Conservation (phyloP, 2,113 vertebrate genomes). For the Malurus elegans region DNA sequence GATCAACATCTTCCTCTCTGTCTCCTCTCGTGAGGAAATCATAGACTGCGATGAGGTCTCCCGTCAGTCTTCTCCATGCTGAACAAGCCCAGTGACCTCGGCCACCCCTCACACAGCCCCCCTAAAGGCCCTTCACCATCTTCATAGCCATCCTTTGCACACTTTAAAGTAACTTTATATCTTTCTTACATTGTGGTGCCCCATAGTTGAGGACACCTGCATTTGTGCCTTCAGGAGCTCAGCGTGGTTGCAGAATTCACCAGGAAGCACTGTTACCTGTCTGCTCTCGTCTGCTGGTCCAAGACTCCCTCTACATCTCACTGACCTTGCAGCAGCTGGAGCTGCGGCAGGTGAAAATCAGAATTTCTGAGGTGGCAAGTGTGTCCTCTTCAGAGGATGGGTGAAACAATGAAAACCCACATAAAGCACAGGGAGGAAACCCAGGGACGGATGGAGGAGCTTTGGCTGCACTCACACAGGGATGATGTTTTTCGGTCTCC, state of each 20-base stretch:
- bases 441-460: neutral
- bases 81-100: neutral
- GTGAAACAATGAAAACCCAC: neutral
- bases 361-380: neutral
- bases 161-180: neutral
- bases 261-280: neutral
- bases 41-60: neutral
- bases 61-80: neutral
- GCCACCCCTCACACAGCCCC: neutral
- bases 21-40: neutral
- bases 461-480: rapidly evolving
- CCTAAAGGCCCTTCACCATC: neutral
- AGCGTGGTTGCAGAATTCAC: neutral
- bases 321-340: neutral
- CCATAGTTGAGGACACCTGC: neutral
- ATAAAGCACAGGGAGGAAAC: neutral
- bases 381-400: neutral
- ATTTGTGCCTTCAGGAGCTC: neutral
- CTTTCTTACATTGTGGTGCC: neutral
- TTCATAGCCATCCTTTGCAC: neutral
- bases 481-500: neutral
- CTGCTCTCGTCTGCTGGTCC: neutral
- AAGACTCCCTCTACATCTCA: neutral
- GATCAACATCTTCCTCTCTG: neutral
- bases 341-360: neutral